Conservation (phyloP, 2,888 invertebrate species). For the Acrobasis repandana region DNA sequence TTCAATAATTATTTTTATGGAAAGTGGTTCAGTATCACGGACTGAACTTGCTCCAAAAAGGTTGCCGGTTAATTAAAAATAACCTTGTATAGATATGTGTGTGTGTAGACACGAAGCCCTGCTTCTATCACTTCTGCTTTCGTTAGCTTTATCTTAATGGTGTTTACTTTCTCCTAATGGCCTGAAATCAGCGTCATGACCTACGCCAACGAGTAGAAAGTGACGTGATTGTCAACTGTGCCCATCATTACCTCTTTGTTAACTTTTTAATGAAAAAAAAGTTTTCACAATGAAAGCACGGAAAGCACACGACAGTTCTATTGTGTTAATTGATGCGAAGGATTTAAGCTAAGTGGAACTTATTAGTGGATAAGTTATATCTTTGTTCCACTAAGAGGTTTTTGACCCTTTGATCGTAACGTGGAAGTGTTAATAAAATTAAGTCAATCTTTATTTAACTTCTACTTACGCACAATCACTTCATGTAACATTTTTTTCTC, state of each 20-base stretch:
- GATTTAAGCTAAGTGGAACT: neutral
- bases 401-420: too few species aligned
- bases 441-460: too few species aligned
- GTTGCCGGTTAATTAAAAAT: too few species aligned
- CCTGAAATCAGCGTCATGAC: slow-evolving; percentile 52
- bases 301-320: neutral
- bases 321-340: neutral
- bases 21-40: too few species aligned
- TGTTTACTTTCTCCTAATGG: slow-evolving; percentile 51
- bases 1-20: too few species aligned
- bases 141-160: slow-evolving; percentile 57
- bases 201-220: slow-evolving; percentile 49
- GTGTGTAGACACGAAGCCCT: slow-evolving; percentile 22
- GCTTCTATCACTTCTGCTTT: slow-evolving; percentile 42
- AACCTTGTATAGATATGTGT: too few species aligned
- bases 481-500: too few species aligned
- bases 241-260: slow-evolving; percentile 1
- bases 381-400: neutral
- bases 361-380: neutral
- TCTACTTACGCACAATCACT: too few species aligned
- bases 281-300: slow-evolving; percentile 9
- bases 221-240: slow-evolving; percentile 24
- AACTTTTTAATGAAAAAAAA: slow-evolving; percentile 1
- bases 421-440: too few species aligned
- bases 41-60: too few species aligned